Evolutionary conservation across 2,113 vertebrate species (phyloP).

Genomic region (Pituophis catenifer): DNA sequence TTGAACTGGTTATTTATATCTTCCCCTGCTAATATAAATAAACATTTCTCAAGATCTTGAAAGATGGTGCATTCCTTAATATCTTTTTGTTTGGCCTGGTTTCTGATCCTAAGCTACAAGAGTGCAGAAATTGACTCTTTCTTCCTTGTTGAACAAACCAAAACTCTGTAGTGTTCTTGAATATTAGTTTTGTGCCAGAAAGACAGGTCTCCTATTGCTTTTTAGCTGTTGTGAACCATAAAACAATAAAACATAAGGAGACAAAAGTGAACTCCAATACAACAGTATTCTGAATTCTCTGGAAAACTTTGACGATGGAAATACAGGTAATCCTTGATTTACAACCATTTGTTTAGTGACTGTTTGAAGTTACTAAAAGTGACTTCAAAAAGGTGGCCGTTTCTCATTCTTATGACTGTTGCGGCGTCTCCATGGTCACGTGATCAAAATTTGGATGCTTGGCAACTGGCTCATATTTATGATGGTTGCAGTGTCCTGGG

Average conservation of each 20-base stretch:
- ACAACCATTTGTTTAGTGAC: neutral
- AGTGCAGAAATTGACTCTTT: neutral
- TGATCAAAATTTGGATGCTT: neutral
- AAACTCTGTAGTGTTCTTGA: slow-evolving; percentile 1
- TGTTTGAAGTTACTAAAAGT: neutral
- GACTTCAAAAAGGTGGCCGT: neutral
- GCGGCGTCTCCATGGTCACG: neutral
- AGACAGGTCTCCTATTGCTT: neutral
- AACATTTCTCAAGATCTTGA: neutral
- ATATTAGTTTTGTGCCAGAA: slow-evolving; percentile 16
- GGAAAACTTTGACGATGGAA: neutral
- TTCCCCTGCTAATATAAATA: neutral
- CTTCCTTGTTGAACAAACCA: neutral
- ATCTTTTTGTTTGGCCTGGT: fast-evolving
- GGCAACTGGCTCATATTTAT: neutral
- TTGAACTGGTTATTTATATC: neutral
- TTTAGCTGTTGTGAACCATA: neutral
- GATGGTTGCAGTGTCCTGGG: neutral
- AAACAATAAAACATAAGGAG: neutral
- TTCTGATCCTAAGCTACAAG: neutral
- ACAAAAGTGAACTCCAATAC: neutral
- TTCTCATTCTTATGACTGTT: neutral
- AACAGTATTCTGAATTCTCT: neutral
- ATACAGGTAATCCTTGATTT: neutral
- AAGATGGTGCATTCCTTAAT: neutral